phyloP scores from a whole-genome alignment of 2,797 vertebrate species.

The Lemur catta region DNA sequence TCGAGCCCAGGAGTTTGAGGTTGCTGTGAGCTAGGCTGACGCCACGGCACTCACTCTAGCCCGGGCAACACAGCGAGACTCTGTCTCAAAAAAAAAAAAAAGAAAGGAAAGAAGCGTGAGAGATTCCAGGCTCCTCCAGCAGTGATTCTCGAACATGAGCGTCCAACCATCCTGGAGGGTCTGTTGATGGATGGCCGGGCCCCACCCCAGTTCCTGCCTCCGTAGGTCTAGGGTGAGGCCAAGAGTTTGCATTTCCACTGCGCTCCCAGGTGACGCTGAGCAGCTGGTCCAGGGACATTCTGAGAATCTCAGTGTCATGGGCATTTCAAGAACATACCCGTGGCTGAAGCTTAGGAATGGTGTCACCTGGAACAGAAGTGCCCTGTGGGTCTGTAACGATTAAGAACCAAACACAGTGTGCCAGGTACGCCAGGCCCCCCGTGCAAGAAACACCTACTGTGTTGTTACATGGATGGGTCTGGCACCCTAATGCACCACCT shows the following conservation, averaged over 20 bases:
- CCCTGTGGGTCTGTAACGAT: neutral
- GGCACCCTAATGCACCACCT: neutral
- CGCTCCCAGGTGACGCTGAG: rapidly evolving
- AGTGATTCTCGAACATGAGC: neutral
- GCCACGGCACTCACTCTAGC: too few species aligned
- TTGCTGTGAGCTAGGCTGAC: too few species aligned
- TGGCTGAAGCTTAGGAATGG: neutral
- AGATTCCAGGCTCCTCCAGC: neutral
- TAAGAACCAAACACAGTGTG: rapidly evolving
- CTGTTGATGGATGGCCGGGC: neutral
- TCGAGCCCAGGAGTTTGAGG: too few species aligned
- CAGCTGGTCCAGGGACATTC: neutral
- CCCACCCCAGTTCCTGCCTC: neutral
- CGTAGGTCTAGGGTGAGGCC: neutral
- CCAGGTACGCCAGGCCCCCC: rapidly evolving
- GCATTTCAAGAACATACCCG: rapidly evolving
- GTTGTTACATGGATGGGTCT: rapidly evolving
- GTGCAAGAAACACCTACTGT: rapidly evolving
- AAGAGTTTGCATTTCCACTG: rapidly evolving
- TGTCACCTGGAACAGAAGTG: neutral
- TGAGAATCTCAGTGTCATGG: neutral
- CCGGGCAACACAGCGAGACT: too few species aligned
- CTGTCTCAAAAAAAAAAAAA: neutral
- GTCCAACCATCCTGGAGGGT: neutral
- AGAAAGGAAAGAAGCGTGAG: neutral